Conservation (phyloP, 2,113 vertebrate species). For the Ibidorhyncha struthersii region DNA sequence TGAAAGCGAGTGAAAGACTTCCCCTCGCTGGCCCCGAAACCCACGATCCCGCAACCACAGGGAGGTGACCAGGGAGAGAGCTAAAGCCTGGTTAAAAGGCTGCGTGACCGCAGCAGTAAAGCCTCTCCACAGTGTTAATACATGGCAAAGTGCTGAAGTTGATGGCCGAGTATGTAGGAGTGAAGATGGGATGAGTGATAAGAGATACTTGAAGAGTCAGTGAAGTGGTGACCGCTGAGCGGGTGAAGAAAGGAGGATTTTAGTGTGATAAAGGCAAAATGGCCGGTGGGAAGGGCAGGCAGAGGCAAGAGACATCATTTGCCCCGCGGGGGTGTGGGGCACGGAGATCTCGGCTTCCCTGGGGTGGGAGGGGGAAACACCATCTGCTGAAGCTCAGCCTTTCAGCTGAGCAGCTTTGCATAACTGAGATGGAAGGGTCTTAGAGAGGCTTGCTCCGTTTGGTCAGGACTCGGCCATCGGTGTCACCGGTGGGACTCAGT, state of each 20-base stretch:
- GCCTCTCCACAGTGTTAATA: background rate
- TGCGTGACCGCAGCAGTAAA: accelerated
- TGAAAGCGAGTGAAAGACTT: constrained; percentile 12
- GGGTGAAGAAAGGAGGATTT: background rate
- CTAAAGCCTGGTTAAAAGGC: background rate
- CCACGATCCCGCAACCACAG: background rate
- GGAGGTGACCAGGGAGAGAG: background rate
- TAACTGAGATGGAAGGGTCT: background rate
- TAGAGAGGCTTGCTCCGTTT: background rate
- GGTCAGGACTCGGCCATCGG: background rate
- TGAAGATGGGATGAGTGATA: background rate
- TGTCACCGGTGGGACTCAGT: background rate
- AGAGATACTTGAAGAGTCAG: background rate
- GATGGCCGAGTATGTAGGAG: background rate
- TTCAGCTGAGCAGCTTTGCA: background rate
- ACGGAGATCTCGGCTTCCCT: background rate
- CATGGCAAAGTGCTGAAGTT: background rate
- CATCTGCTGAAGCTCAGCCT: constrained; percentile 14
- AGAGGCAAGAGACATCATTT: background rate
- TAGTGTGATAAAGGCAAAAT: background rate
- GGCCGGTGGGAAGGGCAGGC: background rate
- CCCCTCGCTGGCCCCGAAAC: background rate
- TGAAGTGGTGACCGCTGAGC: background rate
- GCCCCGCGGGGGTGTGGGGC: accelerated
- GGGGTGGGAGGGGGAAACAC: background rate